These are phyloP conservation scores for Himalopsyche kuldschensis DNA, from an alignment of 2,888 invertebrate genomes.

Conservation along the genomic window DNA sequence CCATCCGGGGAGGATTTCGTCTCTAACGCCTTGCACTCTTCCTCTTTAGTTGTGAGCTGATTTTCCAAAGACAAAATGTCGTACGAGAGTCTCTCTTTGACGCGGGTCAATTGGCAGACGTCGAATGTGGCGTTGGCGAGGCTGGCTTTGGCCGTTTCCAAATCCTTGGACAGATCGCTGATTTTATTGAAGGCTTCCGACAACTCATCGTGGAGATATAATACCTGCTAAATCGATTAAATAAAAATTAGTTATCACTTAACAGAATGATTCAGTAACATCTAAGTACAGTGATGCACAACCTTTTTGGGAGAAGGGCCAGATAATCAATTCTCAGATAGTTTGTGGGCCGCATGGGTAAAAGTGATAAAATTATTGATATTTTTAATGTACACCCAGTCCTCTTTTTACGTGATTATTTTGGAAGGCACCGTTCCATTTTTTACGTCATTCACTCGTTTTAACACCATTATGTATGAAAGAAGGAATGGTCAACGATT, in stretches of 20 bases:
- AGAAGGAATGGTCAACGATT: too few species aligned
- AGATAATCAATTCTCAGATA: too few species aligned
- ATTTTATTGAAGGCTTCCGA: conserved; percentile 24
- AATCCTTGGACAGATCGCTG: conserved; percentile 22
- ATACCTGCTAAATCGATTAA: conserved; percentile 4
- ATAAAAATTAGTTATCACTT: neutral
- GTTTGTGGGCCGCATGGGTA: too few species aligned
- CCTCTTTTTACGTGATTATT: too few species aligned
- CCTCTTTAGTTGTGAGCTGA: conserved; percentile 26
- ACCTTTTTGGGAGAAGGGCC: too few species aligned
- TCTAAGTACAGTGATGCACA: too few species aligned
- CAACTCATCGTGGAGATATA: conserved; percentile 23
- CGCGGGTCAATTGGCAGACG: conserved; percentile 15
- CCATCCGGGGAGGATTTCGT: conserved; percentile 23
- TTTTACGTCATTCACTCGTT: too few species aligned
- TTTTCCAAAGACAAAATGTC: conserved; percentile 23
- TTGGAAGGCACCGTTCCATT: too few species aligned
- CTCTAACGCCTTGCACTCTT: conserved; percentile 31
- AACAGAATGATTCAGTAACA: too few species aligned
- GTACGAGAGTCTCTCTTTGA: conserved; percentile 21
- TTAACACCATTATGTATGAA: too few species aligned
- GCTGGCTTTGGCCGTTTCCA: conserved; percentile 16
- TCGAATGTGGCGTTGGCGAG: conserved; percentile 12
- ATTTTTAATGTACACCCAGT: too few species aligned
- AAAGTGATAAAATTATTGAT: too few species aligned